Evolutionary conservation across 2,888 invertebrate species (phyloP).

Genomic region (Ethmia dodecea): DNA sequence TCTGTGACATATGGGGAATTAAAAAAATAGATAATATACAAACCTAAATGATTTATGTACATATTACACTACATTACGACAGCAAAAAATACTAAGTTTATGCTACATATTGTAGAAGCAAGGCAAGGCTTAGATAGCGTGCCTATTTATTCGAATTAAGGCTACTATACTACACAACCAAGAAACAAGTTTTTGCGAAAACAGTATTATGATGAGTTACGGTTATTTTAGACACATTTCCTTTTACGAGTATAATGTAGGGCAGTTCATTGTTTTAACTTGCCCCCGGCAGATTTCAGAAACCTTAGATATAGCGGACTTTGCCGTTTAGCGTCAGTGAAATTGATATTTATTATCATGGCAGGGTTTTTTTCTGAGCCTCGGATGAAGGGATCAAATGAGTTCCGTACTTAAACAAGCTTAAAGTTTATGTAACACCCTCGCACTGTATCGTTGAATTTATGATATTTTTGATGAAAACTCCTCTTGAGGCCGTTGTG

Average conservation of each 20-base stretch:
- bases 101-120: no score
- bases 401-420: slow-evolving; percentile 35
- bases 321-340: slow-evolving; percentile 29
- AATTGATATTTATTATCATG: slow-evolving; percentile 49
- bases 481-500: no score
- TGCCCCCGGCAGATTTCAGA: slow-evolving; percentile 21
- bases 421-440: slow-evolving; percentile 24
- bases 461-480: slow-evolving; percentile 22
- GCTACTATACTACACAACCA: no score
- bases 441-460: slow-evolving; percentile 4
- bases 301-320: slow-evolving; percentile 17
- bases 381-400: slow-evolving; percentile 27
- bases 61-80: no score
- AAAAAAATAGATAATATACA: no score
- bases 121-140: no score
- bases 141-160: no score
- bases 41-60: no score
- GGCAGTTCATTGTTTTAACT: slow-evolving; percentile 29
- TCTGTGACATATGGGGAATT: no score
- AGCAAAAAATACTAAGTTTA: no score
- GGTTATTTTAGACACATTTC: neutral
- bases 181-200: no score
- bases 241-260: slow-evolving; percentile 22
- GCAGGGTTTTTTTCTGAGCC: slow-evolving; percentile 28
- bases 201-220: neutral